Conservation (phyloP, 2,113 vertebrate genomes). For the Pomatostomus ruficeps region DNA sequence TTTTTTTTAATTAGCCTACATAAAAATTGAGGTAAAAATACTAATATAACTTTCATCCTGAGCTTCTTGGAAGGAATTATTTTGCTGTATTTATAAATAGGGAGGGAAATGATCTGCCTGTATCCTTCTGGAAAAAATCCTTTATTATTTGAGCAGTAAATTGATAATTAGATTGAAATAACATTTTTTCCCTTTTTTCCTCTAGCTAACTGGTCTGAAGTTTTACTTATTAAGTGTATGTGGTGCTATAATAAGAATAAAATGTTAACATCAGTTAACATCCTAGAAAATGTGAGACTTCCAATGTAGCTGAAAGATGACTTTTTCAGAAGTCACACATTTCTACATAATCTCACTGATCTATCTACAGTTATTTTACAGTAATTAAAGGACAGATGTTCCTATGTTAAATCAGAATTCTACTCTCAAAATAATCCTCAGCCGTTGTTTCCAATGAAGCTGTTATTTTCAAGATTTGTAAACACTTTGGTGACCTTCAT, state of each 20-base stretch:
- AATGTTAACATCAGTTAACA: neutral
- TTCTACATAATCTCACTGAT: neutral
- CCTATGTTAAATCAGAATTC: neutral
- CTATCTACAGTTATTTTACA: neutral
- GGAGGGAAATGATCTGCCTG: rapidly evolving
- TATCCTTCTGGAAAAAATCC: neutral
- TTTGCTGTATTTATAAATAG: neutral
- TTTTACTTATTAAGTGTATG: neutral
- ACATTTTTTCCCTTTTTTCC: neutral
- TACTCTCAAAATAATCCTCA: neutral
- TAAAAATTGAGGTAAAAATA: neutral
- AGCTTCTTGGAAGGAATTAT: neutral
- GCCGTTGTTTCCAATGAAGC: neutral
- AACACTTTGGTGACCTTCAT: neutral
- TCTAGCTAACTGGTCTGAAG: neutral
- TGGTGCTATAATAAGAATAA: neutral
- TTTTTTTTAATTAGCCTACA: neutral
- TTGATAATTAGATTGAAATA: neutral
- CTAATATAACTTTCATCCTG: neutral
- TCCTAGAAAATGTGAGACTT: neutral
- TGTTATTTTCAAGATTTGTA: neutral
- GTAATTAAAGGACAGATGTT: neutral
- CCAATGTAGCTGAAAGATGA: neutral
- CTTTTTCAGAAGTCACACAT: neutral
- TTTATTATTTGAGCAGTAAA: neutral